These are phyloP conservation scores for Neodontobutis hainanensis DNA, from an alignment of 2,113 vertebrate genomes.

Conservation along the genomic window DNA sequence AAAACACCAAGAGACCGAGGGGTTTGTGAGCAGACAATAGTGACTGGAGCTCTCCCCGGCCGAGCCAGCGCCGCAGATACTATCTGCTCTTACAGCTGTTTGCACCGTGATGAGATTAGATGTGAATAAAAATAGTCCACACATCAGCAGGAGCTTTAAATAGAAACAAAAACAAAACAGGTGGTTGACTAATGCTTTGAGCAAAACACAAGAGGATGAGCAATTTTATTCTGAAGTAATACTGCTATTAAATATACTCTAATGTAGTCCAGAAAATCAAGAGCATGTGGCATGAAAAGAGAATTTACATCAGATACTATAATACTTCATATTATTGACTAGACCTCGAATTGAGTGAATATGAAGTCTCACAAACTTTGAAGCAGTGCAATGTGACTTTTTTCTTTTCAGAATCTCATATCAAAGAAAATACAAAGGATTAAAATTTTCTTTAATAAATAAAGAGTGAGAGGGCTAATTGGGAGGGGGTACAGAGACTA, in stretches of 20 bases:
- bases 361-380: no score
- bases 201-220: no score
- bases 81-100: slow-evolving; percentile 34
- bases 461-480: no score
- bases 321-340: no score
- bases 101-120: slow-evolving; percentile 18
- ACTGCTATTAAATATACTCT: not conserved
- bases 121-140: slow-evolving; percentile 12
- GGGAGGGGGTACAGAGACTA: no score
- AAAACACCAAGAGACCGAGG: slow-evolving; percentile 12
- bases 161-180: slow-evolving; percentile 4
- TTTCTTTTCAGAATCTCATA: no score
- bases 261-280: not conserved
- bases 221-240: not conserved
- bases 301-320: no score
- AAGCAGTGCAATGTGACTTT: no score
- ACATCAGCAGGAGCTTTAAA: slow-evolving; percentile 18
- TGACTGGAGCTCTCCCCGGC: not conserved
- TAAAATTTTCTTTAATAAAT: no score
- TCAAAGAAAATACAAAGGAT: no score
- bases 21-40: slow-evolving; percentile 2
- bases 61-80: slow-evolving; percentile 19
- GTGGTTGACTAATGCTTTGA: slow-evolving; percentile 5
- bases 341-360: no score
- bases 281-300: no score